Percentiles rank a stretch among this genome's conserved stretches.
Evolutionary conservation across 2,113 vertebrate species (phyloP).

Genomic region (Megalops atlanticus): DNA sequence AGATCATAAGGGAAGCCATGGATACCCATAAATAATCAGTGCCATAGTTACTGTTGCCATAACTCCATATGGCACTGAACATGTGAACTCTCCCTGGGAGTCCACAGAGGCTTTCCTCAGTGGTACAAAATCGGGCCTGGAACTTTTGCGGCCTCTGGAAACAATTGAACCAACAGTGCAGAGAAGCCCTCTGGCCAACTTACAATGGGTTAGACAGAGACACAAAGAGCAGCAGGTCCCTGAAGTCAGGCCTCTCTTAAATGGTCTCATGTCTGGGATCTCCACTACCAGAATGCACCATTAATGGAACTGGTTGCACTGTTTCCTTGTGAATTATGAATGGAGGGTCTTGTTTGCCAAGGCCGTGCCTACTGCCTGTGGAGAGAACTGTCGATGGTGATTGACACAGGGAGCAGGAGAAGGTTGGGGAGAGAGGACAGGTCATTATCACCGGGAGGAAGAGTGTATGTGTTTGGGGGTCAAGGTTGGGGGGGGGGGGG

Average conservation of each 20-base stretch:
- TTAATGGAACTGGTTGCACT: conserved; percentile 57
- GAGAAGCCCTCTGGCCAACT: neutral
- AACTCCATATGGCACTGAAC: neutral
- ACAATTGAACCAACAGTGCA: neutral
- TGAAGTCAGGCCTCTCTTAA: conserved; percentile 39
- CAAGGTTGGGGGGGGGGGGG: neutral
- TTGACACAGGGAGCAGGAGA: conserved; percentile 22
- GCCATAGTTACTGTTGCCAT: neutral
- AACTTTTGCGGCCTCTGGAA: neutral
- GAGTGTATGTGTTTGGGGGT: neutral
- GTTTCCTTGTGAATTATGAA: conserved; percentile 72
- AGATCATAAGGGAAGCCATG: too few species aligned
- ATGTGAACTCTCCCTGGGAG: neutral
- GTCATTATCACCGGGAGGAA: neutral
- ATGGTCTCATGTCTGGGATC: conserved; percentile 43
- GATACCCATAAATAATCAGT: too few species aligned
- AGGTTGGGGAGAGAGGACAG: neutral
- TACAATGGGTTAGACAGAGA: neutral
- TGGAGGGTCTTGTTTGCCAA: conserved; percentile 66
- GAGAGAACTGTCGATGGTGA: conserved; percentile 36
- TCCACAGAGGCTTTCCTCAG: conserved; percentile 6
- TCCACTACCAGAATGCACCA: conserved; percentile 42
- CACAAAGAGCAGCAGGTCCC: conserved; percentile 36
- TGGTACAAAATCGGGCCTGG: neutral
- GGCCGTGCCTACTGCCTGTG: conserved; percentile 62